Percentiles rank a stretch among this genome's conserved stretches.
Evolutionary conservation across 2,113 vertebrate species (phyloP).

Genomic region (Ornithorhynchus anatinus): DNA sequence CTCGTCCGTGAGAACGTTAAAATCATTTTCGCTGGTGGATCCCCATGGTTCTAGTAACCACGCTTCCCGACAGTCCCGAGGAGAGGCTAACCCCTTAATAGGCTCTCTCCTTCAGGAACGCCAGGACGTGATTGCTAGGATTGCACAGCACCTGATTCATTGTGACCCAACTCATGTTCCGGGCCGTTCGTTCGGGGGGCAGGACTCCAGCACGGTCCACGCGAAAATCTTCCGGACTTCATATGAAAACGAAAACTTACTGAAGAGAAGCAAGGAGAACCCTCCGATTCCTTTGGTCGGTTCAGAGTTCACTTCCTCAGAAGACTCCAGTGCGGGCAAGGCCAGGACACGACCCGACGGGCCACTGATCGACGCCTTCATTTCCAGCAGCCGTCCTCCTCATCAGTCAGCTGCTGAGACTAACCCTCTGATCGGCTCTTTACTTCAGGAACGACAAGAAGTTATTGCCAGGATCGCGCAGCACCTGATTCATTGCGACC

Average conservation of each 20-base stretch:
- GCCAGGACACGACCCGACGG: constrained; percentile 45
- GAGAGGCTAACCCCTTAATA: constrained; percentile 90
- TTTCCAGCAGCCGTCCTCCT: constrained; percentile 62
- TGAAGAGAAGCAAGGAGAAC: constrained; percentile 84
- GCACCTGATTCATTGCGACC: constrained; percentile 91
- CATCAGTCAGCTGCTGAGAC: constrained; percentile 71
- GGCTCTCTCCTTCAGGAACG: constrained; percentile 94
- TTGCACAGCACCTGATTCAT: constrained; percentile 94
- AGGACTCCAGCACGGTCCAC: constrained; percentile 59
- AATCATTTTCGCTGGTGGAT: constrained; percentile 83
- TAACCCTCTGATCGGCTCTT: constrained; percentile 88
- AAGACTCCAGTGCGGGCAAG: constrained; percentile 69
- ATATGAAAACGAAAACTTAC: constrained; percentile 72
- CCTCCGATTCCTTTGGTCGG: constrained; percentile 33
- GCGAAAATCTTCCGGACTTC: constrained; percentile 78
- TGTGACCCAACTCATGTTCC: constrained; percentile 87
- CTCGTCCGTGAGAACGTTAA: constrained; percentile 79
- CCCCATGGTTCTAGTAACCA: constrained; percentile 64
- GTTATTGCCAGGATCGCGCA: constrained; percentile 96
- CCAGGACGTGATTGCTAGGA: constrained; percentile 96
- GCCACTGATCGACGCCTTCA: constrained; percentile 24
- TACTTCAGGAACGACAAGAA: constrained; percentile 94
- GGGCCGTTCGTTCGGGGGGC: constrained; percentile 74
- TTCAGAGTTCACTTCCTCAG: constrained; percentile 50
- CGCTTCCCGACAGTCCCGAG: constrained; percentile 71